Conservation (phyloP, 2,888 invertebrate species). For the Cephus pulcher region DNA sequence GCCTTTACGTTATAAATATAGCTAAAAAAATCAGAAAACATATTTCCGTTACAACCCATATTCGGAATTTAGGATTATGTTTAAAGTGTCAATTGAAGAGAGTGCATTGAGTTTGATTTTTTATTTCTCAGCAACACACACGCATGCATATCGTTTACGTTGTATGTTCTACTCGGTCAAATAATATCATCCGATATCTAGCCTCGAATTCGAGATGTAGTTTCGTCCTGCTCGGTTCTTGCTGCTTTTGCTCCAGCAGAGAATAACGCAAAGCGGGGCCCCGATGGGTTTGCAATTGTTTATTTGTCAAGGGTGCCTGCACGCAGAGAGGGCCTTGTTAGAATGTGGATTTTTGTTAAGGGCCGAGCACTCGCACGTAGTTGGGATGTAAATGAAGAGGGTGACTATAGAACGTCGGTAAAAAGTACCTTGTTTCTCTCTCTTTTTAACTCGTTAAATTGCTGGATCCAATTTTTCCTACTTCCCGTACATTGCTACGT, state of each 20-base stretch:
- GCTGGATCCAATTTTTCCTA: not conserved
- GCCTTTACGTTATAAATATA: too few species aligned
- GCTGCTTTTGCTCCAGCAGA: not conserved
- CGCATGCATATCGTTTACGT: too few species aligned
- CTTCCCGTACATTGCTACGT: not conserved
- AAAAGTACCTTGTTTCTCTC: not conserved
- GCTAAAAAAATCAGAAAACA: too few species aligned
- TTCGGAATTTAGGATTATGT: too few species aligned
- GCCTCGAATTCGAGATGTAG: not conserved
- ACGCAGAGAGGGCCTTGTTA: not conserved
- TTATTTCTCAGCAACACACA: not conserved
- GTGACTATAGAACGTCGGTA: not conserved
- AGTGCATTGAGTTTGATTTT: not conserved
- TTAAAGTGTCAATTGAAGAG: too few species aligned
- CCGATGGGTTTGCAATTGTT: not conserved
- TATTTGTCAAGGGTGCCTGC: not conserved
- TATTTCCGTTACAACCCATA: too few species aligned
- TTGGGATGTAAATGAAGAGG: not conserved
- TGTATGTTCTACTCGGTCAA: too few species aligned
- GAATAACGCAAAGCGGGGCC: not conserved
- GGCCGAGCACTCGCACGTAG: not conserved
- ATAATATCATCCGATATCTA: not conserved
- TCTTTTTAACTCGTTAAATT: not conserved
- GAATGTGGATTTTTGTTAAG: not conserved
- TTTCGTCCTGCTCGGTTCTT: not conserved